Percentiles rank a stretch among this genome's conserved stretches.
Conservation (phyloP, 2,888 invertebrate genomes). For the Caenorhabditis sp. region DNA sequence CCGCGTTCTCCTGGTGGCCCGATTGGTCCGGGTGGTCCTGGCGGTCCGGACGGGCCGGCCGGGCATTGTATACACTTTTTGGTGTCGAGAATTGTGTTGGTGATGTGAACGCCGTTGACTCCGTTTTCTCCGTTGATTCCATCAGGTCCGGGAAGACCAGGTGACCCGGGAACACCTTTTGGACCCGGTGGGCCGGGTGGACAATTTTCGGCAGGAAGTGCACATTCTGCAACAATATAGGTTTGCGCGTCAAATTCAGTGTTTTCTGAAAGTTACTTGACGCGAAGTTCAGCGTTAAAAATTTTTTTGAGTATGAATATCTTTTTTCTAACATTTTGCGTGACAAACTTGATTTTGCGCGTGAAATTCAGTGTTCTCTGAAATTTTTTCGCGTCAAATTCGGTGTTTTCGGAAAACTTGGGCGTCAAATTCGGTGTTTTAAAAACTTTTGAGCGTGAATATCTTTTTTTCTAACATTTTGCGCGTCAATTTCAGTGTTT, state of each 20-base stretch:
- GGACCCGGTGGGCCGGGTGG: constrained; percentile 60
- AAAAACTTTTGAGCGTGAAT: too few relatives aligned
- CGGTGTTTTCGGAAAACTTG: too few relatives aligned
- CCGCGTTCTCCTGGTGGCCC: constrained; percentile 60
- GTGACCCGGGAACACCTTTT: constrained; percentile 51
- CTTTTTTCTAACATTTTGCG: too few relatives aligned
- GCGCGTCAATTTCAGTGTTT: not conserved
- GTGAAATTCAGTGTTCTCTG: too few relatives aligned
- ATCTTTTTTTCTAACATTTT: too few relatives aligned
- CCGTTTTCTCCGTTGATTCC: constrained; percentile 47
- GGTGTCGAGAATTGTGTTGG: constrained; percentile 28
- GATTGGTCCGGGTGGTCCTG: constrained; percentile 56
- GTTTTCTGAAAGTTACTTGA: too few relatives aligned
- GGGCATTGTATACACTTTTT: constrained; percentile 59
- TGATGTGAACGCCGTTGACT: constrained; percentile 27
- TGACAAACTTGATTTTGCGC: too few relatives aligned
- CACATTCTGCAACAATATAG: constrained; percentile 49
- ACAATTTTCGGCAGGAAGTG: constrained; percentile 36
- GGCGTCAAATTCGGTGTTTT: too few relatives aligned
- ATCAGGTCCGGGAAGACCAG: constrained; percentile 55
- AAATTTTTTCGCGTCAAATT: too few relatives aligned
- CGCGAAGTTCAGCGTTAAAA: too few relatives aligned
- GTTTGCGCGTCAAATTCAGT: too few relatives aligned
- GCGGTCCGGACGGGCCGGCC: constrained; percentile 60
- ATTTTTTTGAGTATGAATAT: too few relatives aligned